Base-by-base conservation (phyloP, 2,888 invertebrate genomes). In the Glyphotaelius pellucidus region DNA sequence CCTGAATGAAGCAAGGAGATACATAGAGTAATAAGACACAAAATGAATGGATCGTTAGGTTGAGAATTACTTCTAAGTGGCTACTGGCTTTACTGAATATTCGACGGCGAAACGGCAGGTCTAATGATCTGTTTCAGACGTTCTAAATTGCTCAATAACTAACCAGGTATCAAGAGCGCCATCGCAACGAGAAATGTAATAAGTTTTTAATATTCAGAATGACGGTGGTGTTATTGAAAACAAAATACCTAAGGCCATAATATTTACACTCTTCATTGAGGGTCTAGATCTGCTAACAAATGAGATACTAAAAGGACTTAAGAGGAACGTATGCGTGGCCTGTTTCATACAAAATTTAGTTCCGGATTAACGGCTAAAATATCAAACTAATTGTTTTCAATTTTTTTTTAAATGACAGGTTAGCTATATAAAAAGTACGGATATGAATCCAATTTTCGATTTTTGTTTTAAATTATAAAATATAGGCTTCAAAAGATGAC, bases 51-150 rank as follows among this genome's bases (percentile, higher is more conserved):
- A 83, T 32, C 31, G 9, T 35, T 32, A n/a, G 2, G 32, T 19
- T 35, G 35, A 19, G n/a, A 32, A 83, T 83, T 32, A 35, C 35
- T 35, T 35, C 25, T 35, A 35, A 35, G 83, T 31, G 35, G 11
- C 25, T 35, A 35, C 32, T 32, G 14, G 83, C 83, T 83, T 83
- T 35, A 35, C 83, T 32, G 35, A 38, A 83, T 32, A 83, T 83
- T 83, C 32, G 35, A 83, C 19, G 35, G 83, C 83, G 35, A 32
- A 38, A 35, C 32, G 83, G 35, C 35, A 35, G 7, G 83, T 83
- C 83, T 83, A 83, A 83, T 35, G 35, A 83, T 83, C 83, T 83
- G 83, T 83, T 83, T 83, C 83, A 83, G 35, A 83, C 35, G 35
- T 83, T 83, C 35, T 83, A 83, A 83, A 83, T 83, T 83, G 35